These are phyloP conservation scores for Pangasius macronema DNA, from an alignment of 2,797 vertebrate genomes.

Conservation along the genomic window DNA sequence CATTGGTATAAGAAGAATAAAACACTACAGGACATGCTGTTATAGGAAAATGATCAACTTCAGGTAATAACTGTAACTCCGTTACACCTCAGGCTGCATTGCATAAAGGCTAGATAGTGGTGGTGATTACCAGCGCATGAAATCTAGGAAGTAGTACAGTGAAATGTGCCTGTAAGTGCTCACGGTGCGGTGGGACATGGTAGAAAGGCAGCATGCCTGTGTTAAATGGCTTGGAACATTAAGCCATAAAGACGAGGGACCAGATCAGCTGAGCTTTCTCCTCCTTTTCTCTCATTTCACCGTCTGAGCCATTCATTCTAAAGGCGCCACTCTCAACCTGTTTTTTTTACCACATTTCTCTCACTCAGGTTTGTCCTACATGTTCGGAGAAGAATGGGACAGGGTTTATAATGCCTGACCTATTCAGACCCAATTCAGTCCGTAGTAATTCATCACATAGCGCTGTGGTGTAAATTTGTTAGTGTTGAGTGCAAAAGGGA, in stretches of 20 bases:
- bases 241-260: not conserved
- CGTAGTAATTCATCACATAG: not conserved
- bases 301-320: conserved; percentile 6
- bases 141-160: conserved; percentile 44
- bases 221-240: conserved; percentile 19
- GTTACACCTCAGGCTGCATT: not conserved
- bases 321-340: not conserved
- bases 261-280: not conserved
- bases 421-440: conserved; percentile 6
- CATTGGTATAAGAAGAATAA: not conserved
- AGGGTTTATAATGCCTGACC: not conserved
- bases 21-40: not conserved
- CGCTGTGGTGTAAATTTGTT: conserved; percentile 16
- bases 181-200: not conserved
- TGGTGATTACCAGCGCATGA: conserved; percentile 51
- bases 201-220: conserved; percentile 1
- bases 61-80: not conserved
- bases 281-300: not conserved
- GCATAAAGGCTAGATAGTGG: not conserved
- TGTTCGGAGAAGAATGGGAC: conserved; percentile 5
- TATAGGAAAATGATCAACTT: too few species aligned
- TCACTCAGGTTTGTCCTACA: not conserved
- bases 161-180: conserved; percentile 32
- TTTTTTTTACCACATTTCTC: conserved; percentile 12
- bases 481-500: conserved; percentile 6